Evolutionary conservation across 2,888 invertebrate genomes (phyloP).

Genomic region (Amblyteles armatorius): DNA sequence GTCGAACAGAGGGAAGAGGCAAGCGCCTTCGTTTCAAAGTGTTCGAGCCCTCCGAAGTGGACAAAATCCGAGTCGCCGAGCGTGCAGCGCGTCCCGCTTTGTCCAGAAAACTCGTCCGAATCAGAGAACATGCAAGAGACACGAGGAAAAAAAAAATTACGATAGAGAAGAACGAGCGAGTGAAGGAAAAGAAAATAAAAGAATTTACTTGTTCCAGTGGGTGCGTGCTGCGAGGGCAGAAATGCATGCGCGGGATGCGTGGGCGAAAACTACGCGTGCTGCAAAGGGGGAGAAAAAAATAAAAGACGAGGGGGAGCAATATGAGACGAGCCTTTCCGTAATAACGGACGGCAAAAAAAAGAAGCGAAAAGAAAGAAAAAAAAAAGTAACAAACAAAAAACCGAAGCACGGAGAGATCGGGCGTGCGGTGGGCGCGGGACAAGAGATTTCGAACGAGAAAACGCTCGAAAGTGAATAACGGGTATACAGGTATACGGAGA

Average conservation of each 20-base stretch:
- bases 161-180: slow-evolving; percentile 1
- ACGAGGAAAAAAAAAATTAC: background rate
- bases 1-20: slow-evolving; percentile 1
- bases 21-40: slow-evolving; percentile 24
- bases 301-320: slow-evolving; percentile 17
- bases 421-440: slow-evolving; percentile 11
- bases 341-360: slow-evolving; percentile 25
- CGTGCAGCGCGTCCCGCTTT: slow-evolving; percentile 25
- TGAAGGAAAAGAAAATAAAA: slow-evolving; percentile 18
- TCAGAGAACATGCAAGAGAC: background rate
- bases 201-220: slow-evolving; percentile 39
- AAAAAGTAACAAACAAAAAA: slow-evolving; percentile 2
- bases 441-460: slow-evolving; percentile 36
- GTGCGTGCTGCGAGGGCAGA: slow-evolving; percentile 29
- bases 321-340: slow-evolving; percentile 32
- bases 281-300: background rate
- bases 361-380: background rate
- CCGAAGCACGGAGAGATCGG: slow-evolving; percentile 27
- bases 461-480: slow-evolving; percentile 47
- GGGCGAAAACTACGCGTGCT: slow-evolving; percentile 27
- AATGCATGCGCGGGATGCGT: slow-evolving; percentile 2
- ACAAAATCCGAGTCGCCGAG: slow-evolving; percentile 38
- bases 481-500: background rate
- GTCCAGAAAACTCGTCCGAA: slow-evolving; percentile 35
- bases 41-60: slow-evolving; percentile 43